Percentiles rank a stretch among this genome's conserved stretches.
phyloP scores from a whole-genome alignment of 2,888 invertebrate genomes.

The Epistrophe grossulariae region DNA sequence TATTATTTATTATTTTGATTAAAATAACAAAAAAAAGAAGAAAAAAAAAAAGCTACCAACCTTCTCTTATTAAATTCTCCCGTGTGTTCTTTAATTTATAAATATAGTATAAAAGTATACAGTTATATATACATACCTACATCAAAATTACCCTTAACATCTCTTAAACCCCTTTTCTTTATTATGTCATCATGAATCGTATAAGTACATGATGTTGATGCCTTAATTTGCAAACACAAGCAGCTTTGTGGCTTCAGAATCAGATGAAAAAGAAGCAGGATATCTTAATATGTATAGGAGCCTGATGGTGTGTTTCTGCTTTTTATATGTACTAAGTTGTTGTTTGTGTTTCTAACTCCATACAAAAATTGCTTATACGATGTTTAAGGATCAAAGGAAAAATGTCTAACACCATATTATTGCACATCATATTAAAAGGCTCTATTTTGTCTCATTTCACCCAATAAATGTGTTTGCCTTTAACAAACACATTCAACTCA shows the following conservation, averaged over 20 bases:
- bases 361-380: slow-evolving; percentile 32
- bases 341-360: slow-evolving; percentile 8
- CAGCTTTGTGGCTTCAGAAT: slow-evolving; percentile 39
- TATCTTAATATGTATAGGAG: slow-evolving; percentile 1
- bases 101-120: background rate
- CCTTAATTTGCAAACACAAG: slow-evolving; percentile 59
- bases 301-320: background rate
- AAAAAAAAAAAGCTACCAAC: background rate
- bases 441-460: slow-evolving; percentile 41
- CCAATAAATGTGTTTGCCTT: background rate
- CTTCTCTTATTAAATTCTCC: slow-evolving; percentile 6
- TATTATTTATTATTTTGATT: slow-evolving; percentile 34
- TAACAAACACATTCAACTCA: background rate
- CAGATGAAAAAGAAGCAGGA: slow-evolving; percentile 11
- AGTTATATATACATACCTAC: background rate
- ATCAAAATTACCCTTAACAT: background rate
- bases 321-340: background rate
- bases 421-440: slow-evolving; percentile 54
- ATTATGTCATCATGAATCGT: slow-evolving; percentile 28
- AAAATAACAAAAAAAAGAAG: background rate
- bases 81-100: slow-evolving; percentile 14
- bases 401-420: slow-evolving; percentile 31
- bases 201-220: slow-evolving; percentile 57
- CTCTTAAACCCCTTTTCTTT: slow-evolving; percentile 32
- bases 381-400: slow-evolving; percentile 23